Conservation (phyloP, 2,888 invertebrate genomes). For the Nasonovia ribisnigri region DNA sequence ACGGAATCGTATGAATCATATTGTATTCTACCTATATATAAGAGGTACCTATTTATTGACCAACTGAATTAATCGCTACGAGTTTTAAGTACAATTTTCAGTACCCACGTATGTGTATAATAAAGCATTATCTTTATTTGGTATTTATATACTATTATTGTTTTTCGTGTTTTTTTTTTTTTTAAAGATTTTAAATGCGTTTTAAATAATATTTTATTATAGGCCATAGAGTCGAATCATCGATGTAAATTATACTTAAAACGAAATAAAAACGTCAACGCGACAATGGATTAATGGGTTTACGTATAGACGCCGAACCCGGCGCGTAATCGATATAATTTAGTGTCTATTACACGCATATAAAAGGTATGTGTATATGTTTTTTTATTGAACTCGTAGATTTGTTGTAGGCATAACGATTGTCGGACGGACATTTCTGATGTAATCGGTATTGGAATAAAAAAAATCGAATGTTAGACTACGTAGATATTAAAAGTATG, state of each 20-base stretch:
- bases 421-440: neutral
- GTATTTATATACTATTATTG: neutral
- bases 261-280: slow-evolving; percentile 56
- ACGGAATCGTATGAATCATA: neutral
- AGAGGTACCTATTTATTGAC: neutral
- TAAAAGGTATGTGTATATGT: neutral
- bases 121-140: neutral
- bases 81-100: neutral
- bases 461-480: neutral
- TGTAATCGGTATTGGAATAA: slow-evolving; percentile 30
- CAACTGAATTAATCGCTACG: neutral
- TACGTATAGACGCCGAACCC: neutral
- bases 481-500: neutral
- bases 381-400: slow-evolving; percentile 12
- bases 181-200: neutral
- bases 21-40: too few species aligned
- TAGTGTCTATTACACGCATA: neutral
- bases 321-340: slow-evolving; percentile 56
- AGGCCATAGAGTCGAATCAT: neutral
- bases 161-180: neutral
- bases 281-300: slow-evolving; percentile 48
- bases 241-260: slow-evolving; percentile 41
- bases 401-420: neutral
- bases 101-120: neutral
- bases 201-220: slow-evolving; percentile 13